Base-by-base conservation (phyloP, 1,140 invertebrate genomes). In the Thalassaphorura encarpata region DNA sequence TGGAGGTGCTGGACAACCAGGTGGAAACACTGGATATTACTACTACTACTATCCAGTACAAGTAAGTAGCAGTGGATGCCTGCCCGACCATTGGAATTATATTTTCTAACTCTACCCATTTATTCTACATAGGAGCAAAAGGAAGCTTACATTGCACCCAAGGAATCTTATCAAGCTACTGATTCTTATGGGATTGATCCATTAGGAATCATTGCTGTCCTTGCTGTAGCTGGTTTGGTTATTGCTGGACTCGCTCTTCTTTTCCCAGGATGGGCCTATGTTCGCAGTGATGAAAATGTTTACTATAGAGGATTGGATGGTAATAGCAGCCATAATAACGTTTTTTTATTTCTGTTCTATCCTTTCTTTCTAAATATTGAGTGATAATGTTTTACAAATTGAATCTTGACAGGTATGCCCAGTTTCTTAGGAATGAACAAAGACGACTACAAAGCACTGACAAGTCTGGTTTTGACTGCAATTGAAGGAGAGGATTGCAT, bases 111-210 rank as follows among this genome's bases (percentile, higher is more conserved):
- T 15, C 24, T 27, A 21, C 46, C 24, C 6, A 13, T 41, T 40
- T 52, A 24, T 18, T 41, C 6, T 28, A 46, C 3, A 41, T 28
- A 52, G 56, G 61, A 62, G 39, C 61, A 62, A 56, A 62, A 62
- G 47, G 56, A 58, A 55, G 55, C 58, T 3, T 42, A 54, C 26
- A 56, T 50, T 23, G 41, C 56, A 11, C 41, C 49, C 26, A 65
- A 64, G 42, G 61, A 58, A 42, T 55, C 50, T 46, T 66, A 66
- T 57, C 29, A 40, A 15, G 61, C 64, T 28, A 48, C 64, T 36
- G 64, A 66, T 48, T 64, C 64, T 15, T 66, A 62, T 45, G 64
- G 64, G 56, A 64, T 66, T 49, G 64, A 66, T 45, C 64, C 64
- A 31, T 60, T 63, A 46, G 64, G 64, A 42, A 64, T 66, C 54